Percentiles rank a stretch among this genome's conserved stretches.
Conservation (phyloP, 1,140 invertebrate genomes). For the Chrysopa pallens region DNA sequence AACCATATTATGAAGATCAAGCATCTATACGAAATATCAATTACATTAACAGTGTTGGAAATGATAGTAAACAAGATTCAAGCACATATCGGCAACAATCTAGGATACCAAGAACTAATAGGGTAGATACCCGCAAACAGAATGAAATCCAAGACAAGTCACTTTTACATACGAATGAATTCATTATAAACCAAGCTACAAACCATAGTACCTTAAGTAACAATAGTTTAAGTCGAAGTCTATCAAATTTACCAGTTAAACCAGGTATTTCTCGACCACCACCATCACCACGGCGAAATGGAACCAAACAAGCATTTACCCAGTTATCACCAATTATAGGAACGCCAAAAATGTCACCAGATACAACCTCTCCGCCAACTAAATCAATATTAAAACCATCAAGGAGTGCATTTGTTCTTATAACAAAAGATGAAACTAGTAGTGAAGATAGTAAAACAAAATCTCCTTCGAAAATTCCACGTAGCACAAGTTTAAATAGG, state of each 20-base stretch:
- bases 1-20: too few species aligned
- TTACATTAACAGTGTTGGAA: too few species aligned
- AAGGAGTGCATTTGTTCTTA: not conserved
- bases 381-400: not conserved
- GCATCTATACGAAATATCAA: too few species aligned
- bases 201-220: not conserved
- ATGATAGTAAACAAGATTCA: too few species aligned
- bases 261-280: not conserved
- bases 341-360: not conserved
- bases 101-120: too few species aligned
- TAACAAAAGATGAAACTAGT: not conserved
- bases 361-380: not conserved
- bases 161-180: too few species aligned
- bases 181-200: too few species aligned
- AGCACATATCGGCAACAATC: too few species aligned
- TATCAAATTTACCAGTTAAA: not conserved
- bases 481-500: not conserved
- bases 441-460: not conserved
- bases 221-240: not conserved
- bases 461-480: not conserved
- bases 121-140: too few species aligned
- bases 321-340: not conserved
- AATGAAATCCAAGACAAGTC: too few species aligned
- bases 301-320: not conserved
- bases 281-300: not conserved